phyloP scores from a whole-genome alignment of 2,113 vertebrate genomes.

The Anthoscopus minutus region DNA sequence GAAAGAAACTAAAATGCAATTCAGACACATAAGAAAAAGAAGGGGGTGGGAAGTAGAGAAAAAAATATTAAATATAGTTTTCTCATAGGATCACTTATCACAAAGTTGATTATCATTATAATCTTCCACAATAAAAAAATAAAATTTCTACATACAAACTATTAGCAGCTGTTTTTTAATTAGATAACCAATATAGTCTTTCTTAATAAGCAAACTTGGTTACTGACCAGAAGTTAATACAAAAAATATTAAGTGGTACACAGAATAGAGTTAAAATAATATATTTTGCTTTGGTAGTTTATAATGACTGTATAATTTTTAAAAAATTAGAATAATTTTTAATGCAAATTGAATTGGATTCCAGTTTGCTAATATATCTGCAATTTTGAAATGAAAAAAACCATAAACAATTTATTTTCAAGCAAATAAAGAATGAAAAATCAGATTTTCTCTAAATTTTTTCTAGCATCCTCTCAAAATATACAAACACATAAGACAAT shows the following conservation, averaged over 20 bases:
- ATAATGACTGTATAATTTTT: background rate
- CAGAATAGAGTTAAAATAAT: background rate
- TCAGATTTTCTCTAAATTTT: background rate
- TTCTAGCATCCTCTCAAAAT: background rate
- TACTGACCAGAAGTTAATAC: background rate
- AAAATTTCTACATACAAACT: background rate
- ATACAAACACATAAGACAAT: background rate
- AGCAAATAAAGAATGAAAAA: background rate
- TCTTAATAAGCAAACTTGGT: background rate
- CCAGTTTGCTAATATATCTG: background rate
- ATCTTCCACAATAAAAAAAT: background rate
- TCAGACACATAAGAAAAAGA: accelerated
- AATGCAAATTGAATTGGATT: background rate
- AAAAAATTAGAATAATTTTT: background rate
- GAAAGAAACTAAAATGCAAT: background rate
- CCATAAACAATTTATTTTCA: background rate
- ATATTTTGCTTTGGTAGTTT: background rate
- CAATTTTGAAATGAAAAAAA: background rate
- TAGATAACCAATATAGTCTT: background rate
- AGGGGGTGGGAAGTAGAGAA: accelerated
- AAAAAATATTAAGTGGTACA: background rate
- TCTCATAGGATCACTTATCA: background rate
- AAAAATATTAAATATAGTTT: background rate
- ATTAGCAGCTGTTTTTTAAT: background rate
- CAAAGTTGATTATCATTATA: background rate